Evolutionary conservation across 2,113 vertebrate species (phyloP), one percentile per base, ranked within the genome.

Genomic region (Syrmaticus mikado): DNA sequence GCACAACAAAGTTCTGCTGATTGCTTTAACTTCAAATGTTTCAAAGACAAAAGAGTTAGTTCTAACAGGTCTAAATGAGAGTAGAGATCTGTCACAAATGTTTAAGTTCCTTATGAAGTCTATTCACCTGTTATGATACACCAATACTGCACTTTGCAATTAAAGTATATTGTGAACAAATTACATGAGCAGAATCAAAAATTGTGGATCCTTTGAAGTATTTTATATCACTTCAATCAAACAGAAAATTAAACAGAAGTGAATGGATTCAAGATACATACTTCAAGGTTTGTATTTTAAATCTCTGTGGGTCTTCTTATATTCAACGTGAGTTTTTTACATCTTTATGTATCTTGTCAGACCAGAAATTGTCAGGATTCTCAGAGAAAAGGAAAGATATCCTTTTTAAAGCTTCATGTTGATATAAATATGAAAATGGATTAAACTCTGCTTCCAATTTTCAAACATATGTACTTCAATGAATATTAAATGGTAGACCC

Each of bases 341-440:
- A 75, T 88, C 60, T 91, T 96, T 95, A 72, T 93, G 94, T 96
- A 94, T 88, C 82, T 82, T 88, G 61, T 94, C 89, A 92, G 89
- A 96, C 3, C n/a, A 97, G 93, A 95, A 96, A 95, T 94, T 77
- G 92, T 68, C 73, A 68, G 87, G 94, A 93, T 96, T 95, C 72
- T 91, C 89, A 0, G 32, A 94, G 94, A 96, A 97, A 97, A 96
- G 30, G 82, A 94, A 95, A 95, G 90, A 90, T 91, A 96, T 74
- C 93, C 87, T 94, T 97, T 97, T 97, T 96, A 98, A 98, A 97
- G 97, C 98, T 98, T 97, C 98, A 98, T 98, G 98, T 98, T 98
- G 98, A 98, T 99, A 98, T 98, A 98, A 98, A 98, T 98, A 98
- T 97, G 98, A 98, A 98, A 98, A 99, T 98, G 94, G 98, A 98